These are phyloP conservation scores for Promerops cafer DNA, from an alignment of 2,113 vertebrate species.

Conservation along the genomic window DNA sequence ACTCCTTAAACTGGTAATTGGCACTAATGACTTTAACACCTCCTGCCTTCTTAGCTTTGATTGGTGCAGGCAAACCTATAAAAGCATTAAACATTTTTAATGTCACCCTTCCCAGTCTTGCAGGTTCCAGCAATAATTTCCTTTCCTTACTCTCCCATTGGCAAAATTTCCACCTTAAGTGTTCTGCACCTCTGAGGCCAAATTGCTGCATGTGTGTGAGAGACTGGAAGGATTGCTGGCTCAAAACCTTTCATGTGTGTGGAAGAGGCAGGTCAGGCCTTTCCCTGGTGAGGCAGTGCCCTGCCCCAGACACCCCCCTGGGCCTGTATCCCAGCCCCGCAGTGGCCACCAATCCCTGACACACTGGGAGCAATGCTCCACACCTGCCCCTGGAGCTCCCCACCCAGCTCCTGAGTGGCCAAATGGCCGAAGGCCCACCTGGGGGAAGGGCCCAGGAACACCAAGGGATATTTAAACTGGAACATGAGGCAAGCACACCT, in stretches of 20 bases:
- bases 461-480: neutral
- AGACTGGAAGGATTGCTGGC: neutral
- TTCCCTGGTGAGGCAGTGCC: neutral
- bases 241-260: accelerated
- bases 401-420: neutral
- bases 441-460: neutral
- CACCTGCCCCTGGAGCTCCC: neutral
- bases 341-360: neutral
- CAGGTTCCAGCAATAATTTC: neutral
- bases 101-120: neutral
- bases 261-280: neutral
- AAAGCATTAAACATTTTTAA: neutral
- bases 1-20: neutral
- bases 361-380: accelerated
- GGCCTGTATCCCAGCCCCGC: neutral
- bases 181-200: neutral
- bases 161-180: neutral
- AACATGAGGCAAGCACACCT: accelerated
- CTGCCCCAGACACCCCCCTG: neutral
- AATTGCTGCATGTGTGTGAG: neutral
- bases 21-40: neutral
- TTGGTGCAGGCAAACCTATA: neutral
- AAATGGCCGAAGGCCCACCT: neutral
- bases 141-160: neutral
- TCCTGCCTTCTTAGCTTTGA: neutral